Base-by-base conservation (phyloP, 2,797 vertebrate genomes). In the Chaetodon trifasciatus region DNA sequence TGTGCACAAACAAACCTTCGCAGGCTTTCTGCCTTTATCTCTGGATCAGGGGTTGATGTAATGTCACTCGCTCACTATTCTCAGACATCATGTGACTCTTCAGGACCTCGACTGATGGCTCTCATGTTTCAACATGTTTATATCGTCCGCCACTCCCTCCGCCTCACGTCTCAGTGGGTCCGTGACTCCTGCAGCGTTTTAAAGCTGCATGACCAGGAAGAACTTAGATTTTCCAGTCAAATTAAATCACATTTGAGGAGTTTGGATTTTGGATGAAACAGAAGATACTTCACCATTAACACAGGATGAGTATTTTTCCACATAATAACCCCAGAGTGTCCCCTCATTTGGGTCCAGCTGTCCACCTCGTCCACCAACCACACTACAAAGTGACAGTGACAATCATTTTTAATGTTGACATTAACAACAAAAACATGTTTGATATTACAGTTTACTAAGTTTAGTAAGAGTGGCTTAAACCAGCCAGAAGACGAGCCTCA, bases 81-180 rank as follows among this genome's bases (percentile, higher is more conserved):
- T 70, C 32, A 10, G 56, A 67, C 50, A 7, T 42, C 57, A 7
- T 44, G 64, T 76, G 58, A 71, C 79, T 19, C 53, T 32, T 66
- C 55, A 52, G 55, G 42, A 66, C 28, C 5, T 47, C 11, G 24
- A 39, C 52, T 49, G 42, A 70, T 28, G 9, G 15, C 57, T 42
- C 16, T 50, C 61, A 12, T 57, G 65, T 67, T 74, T 39, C 1
- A 6, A 28, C 62, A 63, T 4, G 11, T 58, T 74, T 40, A 8
- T 63, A 19, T 80, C 53, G 58, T 32, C 61, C 0, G 2, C 42
- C 32, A 21, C 16, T 66, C 39, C 52, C 67, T 67, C 53, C 70
- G 3, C 15, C 4, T 39, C 24, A n/a, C 12, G 2, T 9, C 57
- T 46, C 50, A 8, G 0, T 37, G n/a, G 56, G 55, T 40, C 37